Base-by-base conservation (phyloP, 2,888 invertebrate species). In the Cantharis rufa region DNA sequence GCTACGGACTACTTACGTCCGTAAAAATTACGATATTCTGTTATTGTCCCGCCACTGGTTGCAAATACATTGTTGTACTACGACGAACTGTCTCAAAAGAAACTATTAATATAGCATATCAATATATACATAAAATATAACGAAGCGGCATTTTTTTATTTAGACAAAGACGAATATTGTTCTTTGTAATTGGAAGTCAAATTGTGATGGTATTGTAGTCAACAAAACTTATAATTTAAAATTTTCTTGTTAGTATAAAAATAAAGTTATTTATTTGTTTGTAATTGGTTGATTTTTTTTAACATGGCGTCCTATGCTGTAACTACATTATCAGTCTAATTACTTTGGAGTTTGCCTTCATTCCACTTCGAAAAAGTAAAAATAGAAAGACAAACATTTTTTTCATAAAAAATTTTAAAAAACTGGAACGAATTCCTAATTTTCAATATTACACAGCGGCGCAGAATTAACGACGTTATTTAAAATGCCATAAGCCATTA, bases 1-100 rank as follows among this genome's bases (percentile, higher is more conserved):
- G 78, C 75, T 75, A 78, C 27, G 78, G 72, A 70, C 70, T 24
- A 28, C 16, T 69, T 69, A 24, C n/a, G 4, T 13, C n/a, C n/a
- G 32, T n/a, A 11, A 48, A n/a, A 48, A 48, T n/a, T 48, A 5
- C n/a, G 32, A 48, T 48, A 48, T 48, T 18, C 2, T 48, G 5
- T 48, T n/a, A 48, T 48, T 48, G 32, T 48, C 13, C 32, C 48
- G 48, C n/a, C n/a, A n/a, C 48, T 48, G 48, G n/a, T n/a, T 32
- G 13, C 32, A n/a, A 48, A n/a, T 48, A 48, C 48, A 48, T n/a
- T n/a, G 48, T n/a, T n/a, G 32, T 5, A 2, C 32, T 32, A 5
- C 13, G 5, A 32, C 13, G 32, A 28, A 28, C 10, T 11, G 3
- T 11, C 11, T 28, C 11, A 28, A 28, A 10, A 28, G 21, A 24